Conservation (phyloP, 2,797 vertebrate species). For the Podargus strigoides region DNA sequence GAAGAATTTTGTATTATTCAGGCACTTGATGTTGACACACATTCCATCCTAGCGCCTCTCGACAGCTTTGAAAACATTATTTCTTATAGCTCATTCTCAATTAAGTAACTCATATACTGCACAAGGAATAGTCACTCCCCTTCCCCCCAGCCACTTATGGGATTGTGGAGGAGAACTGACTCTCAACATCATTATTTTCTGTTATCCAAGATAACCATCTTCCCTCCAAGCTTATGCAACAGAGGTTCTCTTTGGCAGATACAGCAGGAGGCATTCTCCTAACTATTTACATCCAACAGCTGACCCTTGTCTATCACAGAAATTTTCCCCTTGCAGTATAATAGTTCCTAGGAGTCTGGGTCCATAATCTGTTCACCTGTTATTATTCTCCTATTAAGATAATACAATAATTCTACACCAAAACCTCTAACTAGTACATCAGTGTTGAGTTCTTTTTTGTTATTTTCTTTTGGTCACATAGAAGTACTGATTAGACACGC, state of each 20-base stretch:
- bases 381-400: conserved; percentile 36
- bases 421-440: neutral
- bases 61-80: neutral
- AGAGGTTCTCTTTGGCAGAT: conserved; percentile 59
- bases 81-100: neutral
- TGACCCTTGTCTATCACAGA: conserved; percentile 20
- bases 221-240: neutral
- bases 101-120: neutral
- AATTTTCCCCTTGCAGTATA: conserved; percentile 43
- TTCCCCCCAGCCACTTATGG: neutral
- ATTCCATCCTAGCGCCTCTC: conserved; percentile 47
- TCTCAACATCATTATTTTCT: neutral
- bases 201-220: neutral
- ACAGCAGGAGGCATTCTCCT: conserved; percentile 25
- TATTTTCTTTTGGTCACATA: conserved; percentile 68
- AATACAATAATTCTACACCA: conserved; percentile 26
- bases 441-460: neutral
- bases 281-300: conserved; percentile 45
- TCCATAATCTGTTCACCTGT: conserved; percentile 56
- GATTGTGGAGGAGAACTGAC: neutral
- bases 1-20: conserved; percentile 18
- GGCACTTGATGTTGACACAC: conserved; percentile 53
- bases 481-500: conserved; percentile 62
- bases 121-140: neutral
- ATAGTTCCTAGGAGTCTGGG: conserved; percentile 55